Evolutionary conservation across 2,797 vertebrate species (phyloP), one percentile per base, ranked within the genome.

Genomic region (Apogon hyalosoma): DNA sequence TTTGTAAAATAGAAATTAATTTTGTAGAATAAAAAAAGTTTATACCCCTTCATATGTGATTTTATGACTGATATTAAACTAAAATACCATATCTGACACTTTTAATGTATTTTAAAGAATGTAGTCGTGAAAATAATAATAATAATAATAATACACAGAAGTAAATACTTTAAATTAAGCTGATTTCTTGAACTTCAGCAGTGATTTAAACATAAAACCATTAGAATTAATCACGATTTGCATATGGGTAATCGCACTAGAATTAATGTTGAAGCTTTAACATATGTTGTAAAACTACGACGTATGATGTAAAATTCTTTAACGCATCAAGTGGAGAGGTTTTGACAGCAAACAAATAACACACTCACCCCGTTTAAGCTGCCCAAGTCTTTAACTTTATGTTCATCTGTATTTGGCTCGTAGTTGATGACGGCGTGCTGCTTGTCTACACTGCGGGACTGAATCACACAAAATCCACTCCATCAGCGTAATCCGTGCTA

Each of bases 361-460:
- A 77, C 52, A 92, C 94, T 96, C 90, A 98, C 97, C 92, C 97
- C 97, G 69, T 99, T 99, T 45, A 99, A 91, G 79, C 97, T 99
- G 80, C 97, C 97, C 87, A 99, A 92, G 88, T 99, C 97, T 76
- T 98, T 99, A 4, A 99, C 97, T 87, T 96, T 93, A 51, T 99
- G 97, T 51, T 98, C 95, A 21, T 99, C 97, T 0, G 92, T 69
- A 42, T 93, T 91, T 0, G 93, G 84, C 80, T 99, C 97, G 11
- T 99, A 99, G 92, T 99, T 98, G 88, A 99, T 95, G 59, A 99
- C 97, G 4, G 97, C 97, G n/a, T 99, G 97, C 40, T 99, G 97
- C 75, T 98, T 99, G 92, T 99, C 97, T 85, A 99, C 97, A 61
- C 97, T 98, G 74, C 97, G 96, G 73, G 97, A 98, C 97, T 99